A percentile compares a stretch with the other conserved stretches of the same genome.
These are phyloP conservation scores for Balearica regulorum DNA, from an alignment of 2,797 vertebrate species.

Conservation along the genomic window DNA sequence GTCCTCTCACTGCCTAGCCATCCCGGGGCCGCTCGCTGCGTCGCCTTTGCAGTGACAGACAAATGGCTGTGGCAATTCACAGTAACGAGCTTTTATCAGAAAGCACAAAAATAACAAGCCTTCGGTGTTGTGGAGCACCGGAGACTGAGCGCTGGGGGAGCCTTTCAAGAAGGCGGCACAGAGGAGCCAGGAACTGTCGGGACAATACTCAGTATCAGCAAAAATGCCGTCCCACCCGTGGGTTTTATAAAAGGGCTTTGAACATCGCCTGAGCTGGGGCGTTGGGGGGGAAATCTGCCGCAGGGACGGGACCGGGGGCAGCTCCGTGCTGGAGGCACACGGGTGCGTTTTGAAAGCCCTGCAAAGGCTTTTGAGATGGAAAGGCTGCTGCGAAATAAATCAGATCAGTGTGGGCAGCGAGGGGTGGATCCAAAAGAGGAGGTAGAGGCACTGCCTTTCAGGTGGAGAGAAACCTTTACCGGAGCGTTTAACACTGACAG, in stretches of 20 bases:
- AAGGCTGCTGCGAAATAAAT: not conserved
- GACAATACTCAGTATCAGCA: not conserved
- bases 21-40: not conserved
- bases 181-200: not conserved
- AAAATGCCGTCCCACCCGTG: not conserved
- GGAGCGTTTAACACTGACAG: not conserved
- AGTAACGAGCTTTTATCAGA: not conserved
- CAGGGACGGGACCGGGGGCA: not conserved
- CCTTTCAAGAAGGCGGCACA: not conserved
- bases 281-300: not conserved
- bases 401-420: not conserved
- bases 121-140: not conserved
- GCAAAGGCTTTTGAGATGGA: not conserved
- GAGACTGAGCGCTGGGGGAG: not conserved
- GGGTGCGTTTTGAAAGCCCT: not conserved
- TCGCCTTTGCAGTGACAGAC: not conserved
- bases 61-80: not conserved
- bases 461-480: not conserved
- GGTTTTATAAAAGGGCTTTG: not conserved
- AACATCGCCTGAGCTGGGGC: fast-evolving
- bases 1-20: not conserved
- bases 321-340: not conserved
- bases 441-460: not conserved
- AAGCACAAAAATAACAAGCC: not conserved
- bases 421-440: not conserved